phyloP scores from a whole-genome alignment of 1,140 invertebrate species.

The Cyrtorhinus lividipennis region DNA sequence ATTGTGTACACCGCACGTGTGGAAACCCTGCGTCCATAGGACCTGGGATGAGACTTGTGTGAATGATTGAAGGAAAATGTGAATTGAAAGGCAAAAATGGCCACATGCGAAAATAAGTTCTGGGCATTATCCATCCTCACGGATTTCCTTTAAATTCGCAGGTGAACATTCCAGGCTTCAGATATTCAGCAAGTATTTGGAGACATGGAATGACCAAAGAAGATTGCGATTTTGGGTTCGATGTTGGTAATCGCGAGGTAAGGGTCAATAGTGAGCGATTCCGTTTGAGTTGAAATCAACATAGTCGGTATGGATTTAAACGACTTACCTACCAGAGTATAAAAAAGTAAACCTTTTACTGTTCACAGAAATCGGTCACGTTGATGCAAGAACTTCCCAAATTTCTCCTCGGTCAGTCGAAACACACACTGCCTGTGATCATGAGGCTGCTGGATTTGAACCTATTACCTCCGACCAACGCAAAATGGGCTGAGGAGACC shows the following conservation, averaged over 20 bases:
- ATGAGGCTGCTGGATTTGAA: conserved; percentile 46
- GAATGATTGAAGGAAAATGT: no score
- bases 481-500: conserved; percentile 42
- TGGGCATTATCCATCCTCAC: no score
- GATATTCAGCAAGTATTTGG: conserved; percentile 52
- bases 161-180: conserved; percentile 40
- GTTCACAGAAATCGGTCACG: conserved; percentile 24
- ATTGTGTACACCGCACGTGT: no score
- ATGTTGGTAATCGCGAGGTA: conserved; percentile 46
- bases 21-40: no score
- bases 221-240: conserved; percentile 40
- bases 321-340: no score
- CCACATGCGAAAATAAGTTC: no score
- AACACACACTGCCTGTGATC: conserved; percentile 50
- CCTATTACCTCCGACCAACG: conserved; percentile 43
- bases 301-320: no score
- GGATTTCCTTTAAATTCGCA: conserved; percentile 26
- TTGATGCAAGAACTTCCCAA: conserved; percentile 40
- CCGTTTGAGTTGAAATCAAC: no score
- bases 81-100: no score
- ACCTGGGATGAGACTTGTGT: no score
- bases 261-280: no score
- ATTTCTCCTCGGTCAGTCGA: conserved; percentile 38
- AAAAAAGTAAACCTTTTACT: no score
- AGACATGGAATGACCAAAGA: conserved; percentile 58